These are phyloP conservation scores for Eupsilia transversa DNA, from an alignment of 2,888 invertebrate genomes.

Conservation along the genomic window DNA sequence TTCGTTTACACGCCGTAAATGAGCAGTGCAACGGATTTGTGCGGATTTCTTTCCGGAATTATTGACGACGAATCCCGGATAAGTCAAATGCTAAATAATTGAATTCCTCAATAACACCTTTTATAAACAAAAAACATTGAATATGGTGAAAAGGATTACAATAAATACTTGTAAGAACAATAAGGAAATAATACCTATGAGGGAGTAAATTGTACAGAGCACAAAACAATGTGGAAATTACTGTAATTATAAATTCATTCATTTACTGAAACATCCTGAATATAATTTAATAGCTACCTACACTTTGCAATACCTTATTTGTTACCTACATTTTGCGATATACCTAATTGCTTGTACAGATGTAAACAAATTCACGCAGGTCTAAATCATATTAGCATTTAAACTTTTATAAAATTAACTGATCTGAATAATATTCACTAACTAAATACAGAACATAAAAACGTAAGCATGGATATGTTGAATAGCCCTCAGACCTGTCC, in stretches of 20 bases:
- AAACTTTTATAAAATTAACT: neutral
- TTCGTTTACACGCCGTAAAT: slow-evolving; percentile 2
- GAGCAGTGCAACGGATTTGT: neutral
- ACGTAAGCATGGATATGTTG: neutral
- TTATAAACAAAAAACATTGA: neutral
- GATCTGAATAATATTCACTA: neutral
- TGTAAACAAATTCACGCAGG: neutral
- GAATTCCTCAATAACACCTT: neutral
- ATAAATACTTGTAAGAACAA: neutral
- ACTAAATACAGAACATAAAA: neutral
- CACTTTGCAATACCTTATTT: slow-evolving; percentile 1
- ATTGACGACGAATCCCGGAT: slow-evolving; percentile 1
- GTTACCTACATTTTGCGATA: slow-evolving; percentile 2
- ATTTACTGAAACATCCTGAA: slow-evolving; percentile 12
- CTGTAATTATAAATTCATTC: slow-evolving; percentile 1
- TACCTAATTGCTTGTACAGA: slow-evolving; percentile 1
- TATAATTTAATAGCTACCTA: slow-evolving; percentile 1
- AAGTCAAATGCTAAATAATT: neutral
- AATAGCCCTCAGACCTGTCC: neutral
- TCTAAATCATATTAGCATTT: slow-evolving; percentile 12
- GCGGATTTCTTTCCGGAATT: neutral
- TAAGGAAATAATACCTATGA: neutral
- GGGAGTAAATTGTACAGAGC: neutral
- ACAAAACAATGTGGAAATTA: slow-evolving; percentile 4
- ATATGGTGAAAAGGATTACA: slow-evolving; percentile 4